Conservation (phyloP, 1,140 invertebrate genomes). For the Drosophila azteca region DNA sequence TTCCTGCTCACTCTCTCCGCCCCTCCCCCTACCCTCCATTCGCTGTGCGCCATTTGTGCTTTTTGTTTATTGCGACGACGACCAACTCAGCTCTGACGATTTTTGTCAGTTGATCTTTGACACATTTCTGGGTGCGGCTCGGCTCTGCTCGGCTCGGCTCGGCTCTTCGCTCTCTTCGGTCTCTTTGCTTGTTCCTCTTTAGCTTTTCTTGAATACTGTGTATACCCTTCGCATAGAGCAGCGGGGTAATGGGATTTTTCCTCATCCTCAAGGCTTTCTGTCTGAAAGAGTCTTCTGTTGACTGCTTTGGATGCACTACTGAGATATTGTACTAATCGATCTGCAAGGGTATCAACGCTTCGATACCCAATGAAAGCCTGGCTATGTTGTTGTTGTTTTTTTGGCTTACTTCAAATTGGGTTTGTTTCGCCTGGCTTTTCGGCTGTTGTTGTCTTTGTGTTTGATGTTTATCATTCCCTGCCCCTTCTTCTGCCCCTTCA, state of each 20-base stretch:
- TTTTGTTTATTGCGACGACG: conserved; percentile 63
- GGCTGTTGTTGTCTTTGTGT: conserved; percentile 58
- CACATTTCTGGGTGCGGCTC: conserved; percentile 75
- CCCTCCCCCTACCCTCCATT: conserved; percentile 7
- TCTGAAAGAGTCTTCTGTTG: neutral
- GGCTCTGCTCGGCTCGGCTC: conserved; percentile 54
- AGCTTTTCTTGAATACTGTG: conserved; percentile 6
- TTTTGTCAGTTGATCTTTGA: conserved; percentile 82
- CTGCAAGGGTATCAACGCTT: too few species aligned
- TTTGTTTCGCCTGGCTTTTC: conserved; percentile 62
- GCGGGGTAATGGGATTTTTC: too few species aligned
- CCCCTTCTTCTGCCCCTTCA: conserved; percentile 36
- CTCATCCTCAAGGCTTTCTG: too few species aligned
- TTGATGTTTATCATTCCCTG: conserved; percentile 61
- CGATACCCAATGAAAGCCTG: too few species aligned
- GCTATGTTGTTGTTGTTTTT: conserved; percentile 6
- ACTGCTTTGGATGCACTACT: too few species aligned
- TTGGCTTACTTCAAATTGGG: conserved; percentile 52
- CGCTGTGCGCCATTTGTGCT: conserved; percentile 42
- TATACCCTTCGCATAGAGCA: too few species aligned
- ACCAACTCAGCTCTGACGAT: conserved; percentile 59
- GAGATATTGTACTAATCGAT: neutral
- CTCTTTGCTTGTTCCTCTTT: conserved; percentile 1
- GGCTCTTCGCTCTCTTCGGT: conserved; percentile 7
- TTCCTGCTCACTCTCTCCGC: conserved; percentile 46